Evolutionary conservation across 2,888 invertebrate species (phyloP).

Genomic region (Argynnis bischoffii): DNA sequence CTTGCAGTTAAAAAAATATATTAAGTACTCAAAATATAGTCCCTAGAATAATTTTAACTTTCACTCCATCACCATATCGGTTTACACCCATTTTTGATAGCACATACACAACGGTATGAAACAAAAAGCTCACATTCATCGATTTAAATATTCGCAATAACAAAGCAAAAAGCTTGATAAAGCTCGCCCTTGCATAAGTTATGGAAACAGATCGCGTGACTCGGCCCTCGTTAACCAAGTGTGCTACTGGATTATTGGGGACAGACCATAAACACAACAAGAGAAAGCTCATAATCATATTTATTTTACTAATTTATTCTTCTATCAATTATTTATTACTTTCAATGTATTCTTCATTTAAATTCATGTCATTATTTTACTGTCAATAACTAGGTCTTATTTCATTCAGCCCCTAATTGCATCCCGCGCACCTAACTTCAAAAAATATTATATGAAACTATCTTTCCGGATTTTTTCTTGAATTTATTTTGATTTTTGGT

Average conservation of each 20-base stretch:
- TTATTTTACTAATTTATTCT: slow-evolving; percentile 23
- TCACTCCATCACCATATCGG: neutral
- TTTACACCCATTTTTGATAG: neutral
- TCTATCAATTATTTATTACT: slow-evolving; percentile 13
- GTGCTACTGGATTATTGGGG: slow-evolving; percentile 32
- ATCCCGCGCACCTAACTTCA: no score
- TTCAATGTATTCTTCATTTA: no score
- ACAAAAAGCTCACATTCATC: slow-evolving; percentile 7
- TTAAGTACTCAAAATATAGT: no score
- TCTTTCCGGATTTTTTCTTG: no score
- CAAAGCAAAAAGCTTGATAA: slow-evolving; percentile 41
- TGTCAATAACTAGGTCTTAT: no score
- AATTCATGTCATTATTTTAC: no score
- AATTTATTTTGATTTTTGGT: no score
- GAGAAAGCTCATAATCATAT: slow-evolving; percentile 28
- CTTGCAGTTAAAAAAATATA: no score
- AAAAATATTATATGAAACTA: no score
- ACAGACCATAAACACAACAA: slow-evolving; percentile 26
- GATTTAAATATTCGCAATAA: slow-evolving; percentile 14
- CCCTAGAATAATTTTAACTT: neutral
- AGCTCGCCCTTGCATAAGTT: slow-evolving; percentile 56
- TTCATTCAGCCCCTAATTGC: no score
- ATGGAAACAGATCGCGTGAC: slow-evolving; percentile 57
- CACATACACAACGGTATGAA: neutral
- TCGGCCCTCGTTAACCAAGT: slow-evolving; percentile 44